These are phyloP conservation scores for Ahaetulla prasina DNA, from an alignment of 2,113 vertebrate genomes.

Conservation along the genomic window DNA sequence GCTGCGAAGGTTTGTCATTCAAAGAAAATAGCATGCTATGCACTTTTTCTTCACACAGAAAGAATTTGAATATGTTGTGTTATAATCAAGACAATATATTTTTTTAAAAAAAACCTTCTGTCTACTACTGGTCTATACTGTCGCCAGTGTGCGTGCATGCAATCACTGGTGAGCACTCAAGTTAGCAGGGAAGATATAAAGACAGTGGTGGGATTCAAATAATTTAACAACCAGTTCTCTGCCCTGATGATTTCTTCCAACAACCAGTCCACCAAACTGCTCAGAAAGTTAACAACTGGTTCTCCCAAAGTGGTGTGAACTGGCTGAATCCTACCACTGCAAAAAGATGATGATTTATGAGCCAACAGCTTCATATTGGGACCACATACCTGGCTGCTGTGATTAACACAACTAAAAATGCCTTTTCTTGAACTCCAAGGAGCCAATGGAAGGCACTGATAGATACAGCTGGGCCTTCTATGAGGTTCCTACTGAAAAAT, in stretches of 20 bases:
- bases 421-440: neutral
- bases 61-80: neutral
- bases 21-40: neutral
- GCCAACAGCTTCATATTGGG: neutral
- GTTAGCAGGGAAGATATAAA: neutral
- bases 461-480: neutral
- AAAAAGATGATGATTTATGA: neutral
- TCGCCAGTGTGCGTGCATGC: neutral
- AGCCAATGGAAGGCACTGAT: neutral
- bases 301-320: no score
- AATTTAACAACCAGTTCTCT: no score
- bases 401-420: neutral
- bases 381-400: neutral
- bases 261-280: no score
- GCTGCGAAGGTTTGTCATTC: neutral
- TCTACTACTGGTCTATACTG: neutral
- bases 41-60: neutral
- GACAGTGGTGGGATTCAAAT: no score
- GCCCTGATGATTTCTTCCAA: no score
- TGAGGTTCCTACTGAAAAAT: neutral
- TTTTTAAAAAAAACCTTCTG: neutral
- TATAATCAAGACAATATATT: neutral
- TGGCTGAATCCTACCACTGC: no score
- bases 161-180: neutral
- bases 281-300: no score